Base-by-base conservation (phyloP, 2,113 vertebrate genomes). In the Stictonetta naevosa region DNA sequence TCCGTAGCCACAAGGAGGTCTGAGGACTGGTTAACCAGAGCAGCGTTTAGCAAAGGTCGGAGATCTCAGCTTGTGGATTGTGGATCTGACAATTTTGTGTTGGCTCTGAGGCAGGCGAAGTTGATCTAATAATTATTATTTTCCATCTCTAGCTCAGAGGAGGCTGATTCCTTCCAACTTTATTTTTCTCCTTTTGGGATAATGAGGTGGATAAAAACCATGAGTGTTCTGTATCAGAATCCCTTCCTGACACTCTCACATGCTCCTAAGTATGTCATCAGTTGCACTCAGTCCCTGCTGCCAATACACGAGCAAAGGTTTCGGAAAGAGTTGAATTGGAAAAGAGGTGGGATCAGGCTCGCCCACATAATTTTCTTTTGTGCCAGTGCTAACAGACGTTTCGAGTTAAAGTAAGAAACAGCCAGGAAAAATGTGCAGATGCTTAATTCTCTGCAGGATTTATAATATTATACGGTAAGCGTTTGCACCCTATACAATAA, bases 381-480 rank as follows among this genome's bases (percentile, higher is more conserved):
- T 91, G 92, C 96, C 94, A 96, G 95, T 76, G 88, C 86, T 95
- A 82, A 90, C 96, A 98, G 96, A 97, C 81, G 67, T 96, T 97
- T 97, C 28, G 79, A 98, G 96, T 98, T 98, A 97, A 95, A 92
- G 79, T 75, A 74, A 96, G 92, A 91, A 97, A 96, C 59, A 96
- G 93, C 89, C 88, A 95, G 88, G 78, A 95, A 95, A 93, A 96
- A 91, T 92, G 73, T 91, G 80, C 96, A 97, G 95, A 97, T 95
- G 95, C 94, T 92, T 97, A 97, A 98, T 97, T 97, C 96, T 98
- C 96, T 97, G 95, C 96, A 97, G 96, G 95, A 96, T 96, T 97
- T 97, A 97, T 96, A 96, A 92, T 96, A 97, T 97, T 96, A 97
- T 83, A 96, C 72, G 88, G 97, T 86, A 94, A 96, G 95, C 83